phyloP scores from a whole-genome alignment of 2,888 invertebrate genomes.

The Rhyacophila evoluta region DNA sequence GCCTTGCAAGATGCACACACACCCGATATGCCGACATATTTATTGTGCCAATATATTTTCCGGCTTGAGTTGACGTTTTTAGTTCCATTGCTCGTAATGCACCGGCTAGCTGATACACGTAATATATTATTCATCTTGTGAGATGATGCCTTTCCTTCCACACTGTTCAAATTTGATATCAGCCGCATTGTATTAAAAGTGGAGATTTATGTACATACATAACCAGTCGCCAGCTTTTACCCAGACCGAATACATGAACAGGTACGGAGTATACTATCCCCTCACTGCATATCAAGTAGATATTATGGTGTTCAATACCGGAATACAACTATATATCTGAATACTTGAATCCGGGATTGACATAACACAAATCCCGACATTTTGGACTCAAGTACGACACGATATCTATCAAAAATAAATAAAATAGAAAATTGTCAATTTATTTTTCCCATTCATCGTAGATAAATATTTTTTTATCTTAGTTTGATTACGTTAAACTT shows the following conservation, averaged over 20 bases:
- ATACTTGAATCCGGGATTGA: too few species aligned
- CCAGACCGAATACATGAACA: not conserved
- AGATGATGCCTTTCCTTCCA: not conserved
- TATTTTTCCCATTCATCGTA: too few species aligned
- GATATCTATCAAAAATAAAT: too few species aligned
- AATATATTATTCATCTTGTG: slow-evolving; percentile 8
- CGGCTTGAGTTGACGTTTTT: not conserved
- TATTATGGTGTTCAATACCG: too few species aligned
- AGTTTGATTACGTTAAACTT: too few species aligned
- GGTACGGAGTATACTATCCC: not conserved
- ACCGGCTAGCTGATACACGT: not conserved
- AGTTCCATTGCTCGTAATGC: not conserved
- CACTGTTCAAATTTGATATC: slow-evolving; percentile 1
- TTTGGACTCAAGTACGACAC: too few species aligned
- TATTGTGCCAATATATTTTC: slow-evolving; percentile 1
- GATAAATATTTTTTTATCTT: too few species aligned
- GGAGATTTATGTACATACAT: slow-evolving; percentile 31
- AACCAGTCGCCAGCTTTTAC: slow-evolving; percentile 4
- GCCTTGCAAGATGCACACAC: not conserved
- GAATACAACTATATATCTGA: too few species aligned
- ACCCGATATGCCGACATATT: not conserved
- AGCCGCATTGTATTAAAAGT: slow-evolving; percentile 29
- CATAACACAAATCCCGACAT: too few species aligned
- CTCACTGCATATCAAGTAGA: not conserved
- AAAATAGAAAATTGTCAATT: too few species aligned